Conservation (phyloP, 2,797 vertebrate species). For the Peromyscus aztecus region DNA sequence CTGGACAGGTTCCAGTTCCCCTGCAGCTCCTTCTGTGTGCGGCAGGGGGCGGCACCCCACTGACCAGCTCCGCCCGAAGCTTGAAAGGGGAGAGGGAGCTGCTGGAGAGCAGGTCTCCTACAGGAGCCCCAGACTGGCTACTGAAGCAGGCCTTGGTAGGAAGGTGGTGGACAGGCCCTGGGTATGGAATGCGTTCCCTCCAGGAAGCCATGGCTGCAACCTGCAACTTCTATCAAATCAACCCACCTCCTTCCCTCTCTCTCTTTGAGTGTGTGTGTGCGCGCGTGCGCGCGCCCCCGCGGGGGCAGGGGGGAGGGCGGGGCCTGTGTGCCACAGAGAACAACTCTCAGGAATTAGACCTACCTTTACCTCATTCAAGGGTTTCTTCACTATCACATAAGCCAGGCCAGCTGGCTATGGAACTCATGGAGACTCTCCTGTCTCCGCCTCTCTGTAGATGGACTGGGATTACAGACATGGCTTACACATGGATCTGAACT, state of each 20-base stretch:
- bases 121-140: too few species aligned
- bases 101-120: background rate
- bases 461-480: background rate
- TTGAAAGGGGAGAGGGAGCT: too few species aligned
- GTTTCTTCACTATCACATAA: background rate
- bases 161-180: background rate
- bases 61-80: background rate
- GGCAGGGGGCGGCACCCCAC: slow-evolving; percentile 14
- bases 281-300: too few species aligned
- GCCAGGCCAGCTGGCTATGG: background rate
- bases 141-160: background rate
- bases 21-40: background rate
- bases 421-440: background rate
- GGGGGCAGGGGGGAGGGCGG: too few species aligned
- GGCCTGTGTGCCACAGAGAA: background rate
- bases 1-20: background rate
- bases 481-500: background rate
- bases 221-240: background rate
- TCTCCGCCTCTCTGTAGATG: background rate
- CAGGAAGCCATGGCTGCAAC: too few species aligned
- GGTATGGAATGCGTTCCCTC: background rate
- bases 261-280: too few species aligned
- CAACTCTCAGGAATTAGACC: background rate
- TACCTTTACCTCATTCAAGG: background rate
- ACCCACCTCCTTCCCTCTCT: background rate